Base-by-base conservation (phyloP, 1,140 invertebrate genomes). In the Galendromus occidentalis region DNA sequence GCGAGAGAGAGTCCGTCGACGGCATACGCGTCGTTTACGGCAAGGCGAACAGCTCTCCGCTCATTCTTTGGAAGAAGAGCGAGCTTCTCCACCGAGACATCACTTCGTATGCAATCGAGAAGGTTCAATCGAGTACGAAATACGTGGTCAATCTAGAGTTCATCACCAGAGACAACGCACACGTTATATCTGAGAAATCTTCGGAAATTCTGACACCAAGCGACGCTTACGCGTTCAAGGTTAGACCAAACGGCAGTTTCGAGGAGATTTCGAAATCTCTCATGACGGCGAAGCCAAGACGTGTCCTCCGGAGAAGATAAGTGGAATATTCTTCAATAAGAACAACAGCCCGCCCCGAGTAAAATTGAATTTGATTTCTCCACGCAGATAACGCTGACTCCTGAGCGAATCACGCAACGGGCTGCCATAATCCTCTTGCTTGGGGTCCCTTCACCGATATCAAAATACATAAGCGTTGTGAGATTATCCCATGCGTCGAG, bases 391-490 rank as follows among this genome's bases (percentile, higher is more conserved):
- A 80, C 79, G 30, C 79, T 91, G 0, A 83, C 86, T 67, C 82
- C 86, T 0, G 82, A 82, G 42, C 28, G 80, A 82, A 41, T 85
- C 83, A 18, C 83, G 39, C 12, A 44, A 17, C 42, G 66, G 7
- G 67, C 65, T 7, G 67, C 68, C 20, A 33, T 65, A 7, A 70
- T 86, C 0, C 85, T 87, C 71, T 79, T 91, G 1, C 80, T 80
- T 55, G 88, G 88, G 6, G 83, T 91, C 0, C 87, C 88, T 4
- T 82, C 85, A 71, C 88, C 88, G 0, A 84, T 88, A 68, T 87
- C 90, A 69, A 88, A 91, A 72, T 90, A 85, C 76, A 86, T 92
- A n/a, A 86, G 89, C 70, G 88, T 93, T 68, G 90, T 86, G 75
- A 80, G 87, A 68, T 85, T 86, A 1, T 86, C 88, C 66, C 91